Base-by-base conservation (phyloP, 2,888 invertebrate genomes). In the Rhopalosiphum nymphaeae region DNA sequence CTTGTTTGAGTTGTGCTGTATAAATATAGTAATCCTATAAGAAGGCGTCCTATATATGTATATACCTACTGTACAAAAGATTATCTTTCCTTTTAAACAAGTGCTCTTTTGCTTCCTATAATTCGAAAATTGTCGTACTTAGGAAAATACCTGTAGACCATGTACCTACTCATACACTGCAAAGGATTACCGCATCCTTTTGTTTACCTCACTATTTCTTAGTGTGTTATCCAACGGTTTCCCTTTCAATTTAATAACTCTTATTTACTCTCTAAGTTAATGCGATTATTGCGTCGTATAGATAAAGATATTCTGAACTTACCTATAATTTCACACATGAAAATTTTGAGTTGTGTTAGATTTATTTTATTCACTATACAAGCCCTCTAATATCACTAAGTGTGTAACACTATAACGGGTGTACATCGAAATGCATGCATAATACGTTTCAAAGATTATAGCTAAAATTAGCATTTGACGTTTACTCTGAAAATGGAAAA, bases 1-100 rank as follows among this genome's bases (percentile, higher is more conserved):
- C 53, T 42, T 89, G 57, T 89, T 89, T 57, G 57, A 89, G 56
- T 57, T 89, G 26, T 26, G 78, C 53, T 91, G 53, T 78, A 84
- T 42, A 84, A 91, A 84, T 49, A 91, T 49, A 78, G 49, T 78
- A 42, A 78, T 89, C 56, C 89, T 42, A 42, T 26, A 53, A 56
- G 53, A 56, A 89, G 21, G 3, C 4, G 3, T 49, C 36, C 53
- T 53, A 29, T 49, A 29, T 49, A 86, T 85, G 44, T 85, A 86
- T n/a, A 49, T 49, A 56, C 56, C 36, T 89, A 89, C 44, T 16
- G 88, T n/a, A 26, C 42, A 85, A 85, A 85, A 85, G 84, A 84
- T 56, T 56, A 91, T 42, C 53, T 84, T 84, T 56, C 16, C 84
- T 85, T 53, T 91, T 44, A n/a, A 85, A 85, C 56, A 84, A 91